These are phyloP conservation scores for Trematocara marginatum DNA, from an alignment of 2,113 vertebrate species.

Conservation along the genomic window DNA sequence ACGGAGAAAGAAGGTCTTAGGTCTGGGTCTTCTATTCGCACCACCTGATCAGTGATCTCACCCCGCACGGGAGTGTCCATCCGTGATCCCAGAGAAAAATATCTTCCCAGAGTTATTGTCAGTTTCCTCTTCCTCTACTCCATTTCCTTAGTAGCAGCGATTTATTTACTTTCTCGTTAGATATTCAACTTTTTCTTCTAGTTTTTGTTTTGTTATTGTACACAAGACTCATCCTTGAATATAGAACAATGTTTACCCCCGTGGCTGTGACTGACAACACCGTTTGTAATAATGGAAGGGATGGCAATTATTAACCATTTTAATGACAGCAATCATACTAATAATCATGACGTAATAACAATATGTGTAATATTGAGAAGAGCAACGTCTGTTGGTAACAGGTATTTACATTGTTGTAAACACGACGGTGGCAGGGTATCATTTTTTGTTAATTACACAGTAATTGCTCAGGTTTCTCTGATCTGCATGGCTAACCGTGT, in stretches of 20 bases:
- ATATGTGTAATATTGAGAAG: slow-evolving; percentile 71
- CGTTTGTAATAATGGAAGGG: slow-evolving; percentile 47
- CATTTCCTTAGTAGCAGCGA: slow-evolving; percentile 65
- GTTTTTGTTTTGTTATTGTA: slow-evolving; percentile 30
- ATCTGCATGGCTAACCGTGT: slow-evolving; percentile 61
- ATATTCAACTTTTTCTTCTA: slow-evolving; percentile 9
- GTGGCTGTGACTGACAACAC: slow-evolving; percentile 59
- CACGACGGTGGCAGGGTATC: slow-evolving; percentile 54
- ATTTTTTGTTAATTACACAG: slow-evolving; percentile 73
- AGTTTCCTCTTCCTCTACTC: slow-evolving; percentile 21
- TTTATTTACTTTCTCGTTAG: slow-evolving; percentile 46
- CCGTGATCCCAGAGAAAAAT: slow-evolving; percentile 44
- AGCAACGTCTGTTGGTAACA: slow-evolving; percentile 65
- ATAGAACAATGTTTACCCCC: slow-evolving; percentile 58
- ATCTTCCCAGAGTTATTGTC: slow-evolving; percentile 54
- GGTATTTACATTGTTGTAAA: slow-evolving; percentile 74
- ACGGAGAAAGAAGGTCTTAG: slow-evolving; percentile 19
- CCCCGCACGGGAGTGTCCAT: slow-evolving; percentile 34
- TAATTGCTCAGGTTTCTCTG: slow-evolving; percentile 72
- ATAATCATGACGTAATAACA: slow-evolving; percentile 67
- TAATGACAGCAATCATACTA: slow-evolving; percentile 63
- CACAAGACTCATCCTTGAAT: slow-evolving; percentile 54
- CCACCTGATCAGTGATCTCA: neutral
- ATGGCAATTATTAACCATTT: slow-evolving; percentile 57
- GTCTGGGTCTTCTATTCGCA: slow-evolving; percentile 19